Percentiles rank a stretch among this genome's conserved stretches.
Conservation (phyloP, 1,140 invertebrate species). For the Archegozetes longisetosus region DNA sequence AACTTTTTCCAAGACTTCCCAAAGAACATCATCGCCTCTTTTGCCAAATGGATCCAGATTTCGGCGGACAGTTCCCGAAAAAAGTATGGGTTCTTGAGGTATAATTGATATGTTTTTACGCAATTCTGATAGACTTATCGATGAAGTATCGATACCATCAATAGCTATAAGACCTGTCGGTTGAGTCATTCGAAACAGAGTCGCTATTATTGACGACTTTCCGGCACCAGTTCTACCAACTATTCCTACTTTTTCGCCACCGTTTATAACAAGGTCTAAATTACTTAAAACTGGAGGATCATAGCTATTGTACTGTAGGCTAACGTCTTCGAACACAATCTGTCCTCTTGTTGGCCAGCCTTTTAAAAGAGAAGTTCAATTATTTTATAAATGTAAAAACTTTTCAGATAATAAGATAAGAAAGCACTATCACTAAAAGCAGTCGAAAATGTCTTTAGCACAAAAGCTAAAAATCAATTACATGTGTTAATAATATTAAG, state of each 20-base stretch:
- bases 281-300: slow-evolving; percentile 42
- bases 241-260: slow-evolving; percentile 28
- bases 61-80: slow-evolving; percentile 59
- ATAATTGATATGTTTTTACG: slow-evolving; percentile 35
- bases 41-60: slow-evolving; percentile 72
- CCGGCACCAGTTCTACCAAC: slow-evolving; percentile 35
- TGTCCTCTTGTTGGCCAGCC: slow-evolving; percentile 50
- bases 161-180: slow-evolving; percentile 25
- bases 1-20: slow-evolving; percentile 59
- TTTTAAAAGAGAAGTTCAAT: slow-evolving; percentile 42
- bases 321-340: slow-evolving; percentile 50
- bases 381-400: neutral
- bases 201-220: slow-evolving; percentile 29
- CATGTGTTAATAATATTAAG: too few species aligned
- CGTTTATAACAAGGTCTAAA: slow-evolving; percentile 37
- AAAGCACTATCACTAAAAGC: neutral
- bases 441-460: too few species aligned
- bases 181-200: slow-evolving; percentile 32
- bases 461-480: too few species aligned
- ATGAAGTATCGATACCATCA: slow-evolving; percentile 33
- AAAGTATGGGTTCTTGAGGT: slow-evolving; percentile 53
- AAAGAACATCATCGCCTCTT: slow-evolving; percentile 47
- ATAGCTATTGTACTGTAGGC: slow-evolving; percentile 41
- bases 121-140: slow-evolving; percentile 33
- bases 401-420: neutral